phyloP scores from a whole-genome alignment of 2,888 invertebrate genomes.

The Mesoligia furuncula region DNA sequence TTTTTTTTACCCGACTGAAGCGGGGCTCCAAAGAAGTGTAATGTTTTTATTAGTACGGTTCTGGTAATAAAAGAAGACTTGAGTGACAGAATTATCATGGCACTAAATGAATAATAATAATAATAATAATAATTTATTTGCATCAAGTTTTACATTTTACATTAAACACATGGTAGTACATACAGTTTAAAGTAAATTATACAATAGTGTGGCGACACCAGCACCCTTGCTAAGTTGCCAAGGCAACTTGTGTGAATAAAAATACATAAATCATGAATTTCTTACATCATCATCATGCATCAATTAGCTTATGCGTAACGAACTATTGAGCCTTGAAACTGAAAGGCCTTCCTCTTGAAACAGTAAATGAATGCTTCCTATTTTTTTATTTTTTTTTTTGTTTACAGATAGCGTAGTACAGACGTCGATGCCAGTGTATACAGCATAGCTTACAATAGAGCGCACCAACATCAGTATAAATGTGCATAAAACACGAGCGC shows the following conservation, averaged over 20 bases:
- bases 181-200: too few species aligned
- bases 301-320: not conserved
- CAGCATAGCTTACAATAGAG: constrained; percentile 83
- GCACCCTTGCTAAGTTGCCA: too few species aligned
- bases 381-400: constrained; percentile 66
- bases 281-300: not conserved
- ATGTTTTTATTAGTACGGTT: not conserved
- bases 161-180: too few species aligned
- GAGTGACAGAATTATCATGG: not conserved
- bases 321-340: too few species aligned
- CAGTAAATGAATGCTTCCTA: constrained; percentile 20
- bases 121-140: too few species aligned
- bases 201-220: too few species aligned
- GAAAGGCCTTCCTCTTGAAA: not conserved
- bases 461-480: constrained; percentile 80
- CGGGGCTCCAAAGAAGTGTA: not conserved
- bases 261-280: not conserved
- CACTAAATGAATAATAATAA: not conserved
- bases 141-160: too few species aligned
- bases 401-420: constrained; percentile 80
- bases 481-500: constrained; percentile 75
- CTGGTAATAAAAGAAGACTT: not conserved
- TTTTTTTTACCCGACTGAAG: not conserved
- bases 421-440: constrained; percentile 81
- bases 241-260: too few species aligned